Evolutionary conservation across 1,140 invertebrate genomes (phyloP).

Genomic region (Euura saliciscinereae): DNA sequence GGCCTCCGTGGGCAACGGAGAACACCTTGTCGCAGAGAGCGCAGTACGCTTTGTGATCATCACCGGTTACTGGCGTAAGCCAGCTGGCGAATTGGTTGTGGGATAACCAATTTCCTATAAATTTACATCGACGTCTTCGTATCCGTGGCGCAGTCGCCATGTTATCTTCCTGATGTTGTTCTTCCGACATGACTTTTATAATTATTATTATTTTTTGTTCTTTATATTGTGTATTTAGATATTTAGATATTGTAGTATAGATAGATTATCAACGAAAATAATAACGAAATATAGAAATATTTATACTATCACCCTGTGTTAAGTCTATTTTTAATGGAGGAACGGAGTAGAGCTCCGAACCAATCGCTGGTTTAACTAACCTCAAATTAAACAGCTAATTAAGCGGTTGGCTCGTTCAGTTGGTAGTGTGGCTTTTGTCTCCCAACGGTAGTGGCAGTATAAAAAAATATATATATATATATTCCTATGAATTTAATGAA

Average conservation of each 20-base stretch:
- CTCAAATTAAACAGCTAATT: constrained; percentile 29
- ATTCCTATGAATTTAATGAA: too few species aligned
- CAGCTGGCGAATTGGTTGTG: constrained; percentile 41
- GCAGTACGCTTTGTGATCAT: constrained; percentile 47
- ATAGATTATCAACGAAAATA: too few species aligned
- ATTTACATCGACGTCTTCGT: constrained; percentile 45
- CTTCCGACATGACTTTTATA: background rate
- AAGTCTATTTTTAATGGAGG: too few species aligned
- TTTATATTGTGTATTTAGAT: too few species aligned
- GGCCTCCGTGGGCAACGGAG: constrained; percentile 44
- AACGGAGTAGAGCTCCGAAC: background rate
- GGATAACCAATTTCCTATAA: constrained; percentile 40
- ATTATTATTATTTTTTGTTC: too few species aligned
- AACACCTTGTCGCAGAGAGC: constrained; percentile 46
- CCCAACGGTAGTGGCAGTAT: too few species aligned
- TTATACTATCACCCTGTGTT: too few species aligned
- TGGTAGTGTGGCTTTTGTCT: background rate
- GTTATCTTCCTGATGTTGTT: background rate
- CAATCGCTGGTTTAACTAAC: constrained; percentile 19
- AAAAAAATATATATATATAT: background rate
- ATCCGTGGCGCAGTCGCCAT: constrained; percentile 17
- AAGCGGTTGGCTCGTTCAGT: constrained; percentile 13
- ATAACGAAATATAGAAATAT: too few species aligned
- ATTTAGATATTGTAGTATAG: too few species aligned
- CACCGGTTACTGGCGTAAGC: constrained; percentile 41